phyloP scores from a whole-genome alignment of 2,797 vertebrate genomes.

The Onychomys torridus region DNA sequence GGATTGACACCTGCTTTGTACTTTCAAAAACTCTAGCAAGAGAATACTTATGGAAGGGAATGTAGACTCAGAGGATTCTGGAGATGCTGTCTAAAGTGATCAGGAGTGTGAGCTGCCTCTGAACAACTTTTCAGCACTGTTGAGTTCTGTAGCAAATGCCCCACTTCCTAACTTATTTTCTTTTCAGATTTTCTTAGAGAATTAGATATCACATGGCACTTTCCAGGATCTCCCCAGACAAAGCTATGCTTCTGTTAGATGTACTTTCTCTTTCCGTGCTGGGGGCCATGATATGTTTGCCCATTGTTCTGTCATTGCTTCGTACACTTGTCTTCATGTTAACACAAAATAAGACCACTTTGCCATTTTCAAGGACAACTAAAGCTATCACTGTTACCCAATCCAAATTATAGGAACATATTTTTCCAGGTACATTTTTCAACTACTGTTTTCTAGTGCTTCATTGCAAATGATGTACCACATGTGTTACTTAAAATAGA shows the following conservation, averaged over 20 bases:
- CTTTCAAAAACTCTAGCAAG: neutral
- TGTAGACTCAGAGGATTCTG: neutral
- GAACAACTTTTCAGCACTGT: neutral
- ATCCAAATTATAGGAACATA: neutral
- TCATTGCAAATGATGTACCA: neutral
- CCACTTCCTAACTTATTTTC: neutral
- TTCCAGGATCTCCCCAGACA: neutral
- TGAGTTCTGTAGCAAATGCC: neutral
- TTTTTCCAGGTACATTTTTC: neutral
- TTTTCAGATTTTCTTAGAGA: neutral
- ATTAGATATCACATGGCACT: neutral
- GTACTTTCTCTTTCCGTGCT: neutral
- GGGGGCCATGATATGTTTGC: neutral
- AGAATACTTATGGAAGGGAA: neutral
- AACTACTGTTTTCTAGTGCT: neutral
- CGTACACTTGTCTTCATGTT: neutral
- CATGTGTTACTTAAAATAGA: neutral
- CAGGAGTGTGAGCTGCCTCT: neutral
- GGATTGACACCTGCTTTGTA: neutral
- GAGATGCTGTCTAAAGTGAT: too few species aligned
- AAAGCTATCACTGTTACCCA: neutral
- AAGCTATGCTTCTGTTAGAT: neutral
- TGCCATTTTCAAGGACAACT: neutral
- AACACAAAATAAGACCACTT: neutral
- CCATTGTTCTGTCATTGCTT: neutral